phyloP scores from a whole-genome alignment of 2,888 invertebrate species.

The Gnatocerus cornutus region DNA sequence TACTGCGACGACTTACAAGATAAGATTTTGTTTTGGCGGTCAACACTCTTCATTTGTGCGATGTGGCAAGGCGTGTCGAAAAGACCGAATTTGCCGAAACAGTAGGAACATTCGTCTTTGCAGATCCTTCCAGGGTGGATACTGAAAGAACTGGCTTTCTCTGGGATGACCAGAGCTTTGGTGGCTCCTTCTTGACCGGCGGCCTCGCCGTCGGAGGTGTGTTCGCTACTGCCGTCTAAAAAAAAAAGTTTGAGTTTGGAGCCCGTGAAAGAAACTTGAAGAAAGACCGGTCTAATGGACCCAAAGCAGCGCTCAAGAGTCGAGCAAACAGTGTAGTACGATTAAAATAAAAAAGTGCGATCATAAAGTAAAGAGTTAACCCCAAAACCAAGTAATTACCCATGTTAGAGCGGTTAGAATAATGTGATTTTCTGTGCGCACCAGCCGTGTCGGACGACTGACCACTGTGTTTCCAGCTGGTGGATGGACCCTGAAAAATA shows the following conservation, averaged over 20 bases:
- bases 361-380: slow-evolving; percentile 57
- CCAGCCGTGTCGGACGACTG: slow-evolving; percentile 73
- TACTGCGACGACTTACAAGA: slow-evolving; percentile 74
- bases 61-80: slow-evolving; percentile 92
- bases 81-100: slow-evolving; percentile 89
- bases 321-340: slow-evolving; percentile 48
- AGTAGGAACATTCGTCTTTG: slow-evolving; percentile 90
- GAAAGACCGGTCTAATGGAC: slow-evolving; percentile 7
- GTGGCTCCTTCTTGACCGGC: slow-evolving; percentile 71
- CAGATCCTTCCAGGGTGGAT: slow-evolving; percentile 88
- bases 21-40: slow-evolving; percentile 86
- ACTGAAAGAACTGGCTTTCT: slow-evolving; percentile 90
- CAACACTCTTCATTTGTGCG: slow-evolving; percentile 87
- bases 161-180: slow-evolving; percentile 85
- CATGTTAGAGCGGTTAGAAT: slow-evolving; percentile 82
- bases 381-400: slow-evolving; percentile 71
- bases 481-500: slow-evolving; percentile 69
- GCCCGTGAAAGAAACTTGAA: no score
- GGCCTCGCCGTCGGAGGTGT: slow-evolving; percentile 69
- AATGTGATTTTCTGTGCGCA: slow-evolving; percentile 84
- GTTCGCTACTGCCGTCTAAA: slow-evolving; percentile 71
- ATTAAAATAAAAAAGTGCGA: slow-evolving; percentile 54
- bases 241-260: slow-evolving; percentile 6
- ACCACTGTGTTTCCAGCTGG: slow-evolving; percentile 66
- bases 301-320: slow-evolving; percentile 35